Conservation (phyloP, 2,888 invertebrate species). For the Acronicta alni region DNA sequence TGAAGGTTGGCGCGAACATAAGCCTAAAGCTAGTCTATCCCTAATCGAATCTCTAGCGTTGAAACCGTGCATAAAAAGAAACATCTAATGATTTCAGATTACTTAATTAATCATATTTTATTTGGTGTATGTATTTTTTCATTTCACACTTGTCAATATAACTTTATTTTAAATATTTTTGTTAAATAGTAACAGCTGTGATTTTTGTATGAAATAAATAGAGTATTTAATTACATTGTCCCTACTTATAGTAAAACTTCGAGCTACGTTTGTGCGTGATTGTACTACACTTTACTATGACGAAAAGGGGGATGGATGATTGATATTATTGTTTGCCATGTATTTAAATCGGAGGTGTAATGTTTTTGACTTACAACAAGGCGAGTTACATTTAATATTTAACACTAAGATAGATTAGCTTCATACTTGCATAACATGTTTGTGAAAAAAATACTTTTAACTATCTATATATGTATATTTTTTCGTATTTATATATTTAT, state of each 20-base stretch:
- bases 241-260: constrained; percentile 45
- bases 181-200: constrained; percentile 28
- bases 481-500: constrained; percentile 29
- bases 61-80: constrained; percentile 53
- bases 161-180: constrained; percentile 18
- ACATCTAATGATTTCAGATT: constrained; percentile 57
- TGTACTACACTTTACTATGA: constrained; percentile 57
- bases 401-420: constrained; percentile 73
- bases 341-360: constrained; percentile 41
- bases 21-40: constrained; percentile 1
- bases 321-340: constrained; percentile 22
- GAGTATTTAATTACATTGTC: constrained; percentile 47
- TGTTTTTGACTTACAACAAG: constrained; percentile 55
- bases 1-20: constrained; percentile 8
- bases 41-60: constrained; percentile 52
- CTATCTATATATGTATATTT: constrained; percentile 36
- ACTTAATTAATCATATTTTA: constrained; percentile 67
- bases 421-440: constrained; percentile 67
- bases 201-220: constrained; percentile 44
- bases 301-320: constrained; percentile 26
- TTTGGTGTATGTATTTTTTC: constrained; percentile 65
- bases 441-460: constrained; percentile 26
- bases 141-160: constrained; percentile 53
- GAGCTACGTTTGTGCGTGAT: constrained; percentile 47
- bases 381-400: constrained; percentile 64